A percentile compares a stretch with the other conserved stretches of the same genome.
phyloP scores from a whole-genome alignment of 2,113 vertebrate species.

The Myotis davidii region DNA sequence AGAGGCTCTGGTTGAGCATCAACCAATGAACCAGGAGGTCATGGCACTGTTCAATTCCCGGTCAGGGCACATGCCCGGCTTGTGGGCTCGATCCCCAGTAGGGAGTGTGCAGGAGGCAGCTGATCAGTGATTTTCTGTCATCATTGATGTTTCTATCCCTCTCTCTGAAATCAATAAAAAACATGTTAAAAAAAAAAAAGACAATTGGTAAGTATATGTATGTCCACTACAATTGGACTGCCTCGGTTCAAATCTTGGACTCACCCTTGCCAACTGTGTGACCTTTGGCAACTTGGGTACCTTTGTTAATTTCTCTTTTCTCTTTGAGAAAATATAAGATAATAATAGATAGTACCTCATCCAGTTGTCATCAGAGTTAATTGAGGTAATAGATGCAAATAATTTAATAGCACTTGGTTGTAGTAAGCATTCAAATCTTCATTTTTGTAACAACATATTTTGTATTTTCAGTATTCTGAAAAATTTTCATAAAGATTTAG shows the following conservation, averaged over 20 bases:
- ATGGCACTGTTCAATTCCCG: no score
- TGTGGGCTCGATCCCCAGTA: no score
- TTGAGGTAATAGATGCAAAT: not conserved
- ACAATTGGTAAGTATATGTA: not conserved
- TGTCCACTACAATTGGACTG: not conserved
- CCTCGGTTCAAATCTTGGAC: not conserved
- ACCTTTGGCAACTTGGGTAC: not conserved
- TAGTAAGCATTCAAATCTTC: not conserved
- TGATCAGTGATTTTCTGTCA: no score
- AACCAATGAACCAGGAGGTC: no score
- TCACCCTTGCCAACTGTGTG: not conserved
- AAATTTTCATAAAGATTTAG: conserved; percentile 43
- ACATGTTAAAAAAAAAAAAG: not conserved
- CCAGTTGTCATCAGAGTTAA: not conserved
- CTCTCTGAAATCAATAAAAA: no score
- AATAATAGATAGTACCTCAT: not conserved
- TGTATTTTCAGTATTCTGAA: conserved; percentile 43
- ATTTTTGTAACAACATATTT: conserved; percentile 23
- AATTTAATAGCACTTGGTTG: not conserved
- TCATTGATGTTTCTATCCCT: no score
- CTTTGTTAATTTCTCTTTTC: not conserved
- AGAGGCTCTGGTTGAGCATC: no score
- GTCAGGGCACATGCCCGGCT: no score
- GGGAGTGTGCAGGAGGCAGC: no score
- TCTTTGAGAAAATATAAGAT: not conserved